phyloP scores from a whole-genome alignment of 2,113 vertebrate genomes.

The Baryphthengus martii region DNA sequence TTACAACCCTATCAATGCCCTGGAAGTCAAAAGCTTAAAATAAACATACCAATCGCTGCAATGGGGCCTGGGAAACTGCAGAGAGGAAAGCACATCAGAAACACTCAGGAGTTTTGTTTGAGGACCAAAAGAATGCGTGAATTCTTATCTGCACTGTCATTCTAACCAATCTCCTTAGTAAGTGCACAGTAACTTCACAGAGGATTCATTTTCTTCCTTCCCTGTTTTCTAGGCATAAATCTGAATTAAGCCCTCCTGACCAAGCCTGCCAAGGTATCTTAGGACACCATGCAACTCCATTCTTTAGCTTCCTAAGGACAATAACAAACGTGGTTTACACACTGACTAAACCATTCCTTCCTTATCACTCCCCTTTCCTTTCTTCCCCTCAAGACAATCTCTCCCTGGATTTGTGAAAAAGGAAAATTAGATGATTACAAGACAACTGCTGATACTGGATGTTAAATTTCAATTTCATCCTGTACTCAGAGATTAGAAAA shows the following conservation, averaged over 20 bases:
- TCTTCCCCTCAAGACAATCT: not conserved
- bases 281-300: not conserved
- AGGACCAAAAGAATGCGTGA: not conserved
- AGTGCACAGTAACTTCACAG: not conserved
- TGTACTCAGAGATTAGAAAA: slow-evolving; percentile 6
- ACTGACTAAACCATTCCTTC: not conserved
- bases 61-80: not conserved
- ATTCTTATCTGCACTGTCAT: not conserved
- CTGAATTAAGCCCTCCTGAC: not conserved
- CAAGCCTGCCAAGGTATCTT: not conserved
- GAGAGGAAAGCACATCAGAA: not conserved
- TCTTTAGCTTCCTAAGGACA: not conserved
- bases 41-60: not conserved
- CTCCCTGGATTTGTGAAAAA: not conserved
- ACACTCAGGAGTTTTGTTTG: not conserved
- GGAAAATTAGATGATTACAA: not conserved
- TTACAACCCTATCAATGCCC: not conserved
- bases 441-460: not conserved
- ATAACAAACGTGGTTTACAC: not conserved
- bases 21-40: slow-evolving; percentile 7
- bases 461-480: not conserved
- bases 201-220: not conserved
- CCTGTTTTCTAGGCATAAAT: not conserved
- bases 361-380: not conserved
- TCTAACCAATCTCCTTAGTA: not conserved